Base-by-base conservation (phyloP, 2,888 invertebrate genomes). In the Campoplex nolae region DNA sequence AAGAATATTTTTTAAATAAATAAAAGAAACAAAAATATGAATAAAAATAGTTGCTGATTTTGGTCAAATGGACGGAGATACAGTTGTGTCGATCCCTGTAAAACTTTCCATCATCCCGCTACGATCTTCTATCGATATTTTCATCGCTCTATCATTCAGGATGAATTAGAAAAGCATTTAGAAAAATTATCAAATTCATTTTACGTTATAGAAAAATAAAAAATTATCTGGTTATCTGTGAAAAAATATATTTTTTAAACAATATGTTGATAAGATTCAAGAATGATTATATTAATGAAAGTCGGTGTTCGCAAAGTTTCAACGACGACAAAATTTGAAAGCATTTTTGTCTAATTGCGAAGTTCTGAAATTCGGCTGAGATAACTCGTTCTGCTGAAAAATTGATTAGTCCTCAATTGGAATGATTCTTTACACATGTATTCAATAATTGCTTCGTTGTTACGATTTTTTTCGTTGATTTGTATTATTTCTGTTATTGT, bases 1-100 rank as follows among this genome's bases (percentile, higher is more conserved):
- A 75, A 75, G 82, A 75, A 75, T 82, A 82, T 82, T 82, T 82
- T 82, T 82, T 48, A 82, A 82, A 75, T 81, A 74, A 81, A 81
- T n/a, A 9, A 74, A 58, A 45, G 35, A 45, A 51, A 38, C 32
- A 74, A 42, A 38, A 35, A 32, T 54, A 32, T 56, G 58, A 82
- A 68, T 67, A 23, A 45, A 82, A 82, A 38, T 23, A 11, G 16
- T 73, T 73, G 48, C 35, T 51, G 3, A 65, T 65, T n/a, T 58
- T 51, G 51, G 51, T 28, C 54, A 48, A 81, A 54, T 74, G 23
- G 65, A 62, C 71, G 70, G 51, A 35, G 58, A 35, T 74, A 11
- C 65, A 2, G 35, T 62, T 73, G 0, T 54, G 65, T 11, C 11
- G 51, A 28, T 74, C 7, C 65, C 38, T 23, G 3, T 62, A 4